Base-by-base conservation (phyloP, 2,113 vertebrate species). In the Cynopterus brachyotis region DNA sequence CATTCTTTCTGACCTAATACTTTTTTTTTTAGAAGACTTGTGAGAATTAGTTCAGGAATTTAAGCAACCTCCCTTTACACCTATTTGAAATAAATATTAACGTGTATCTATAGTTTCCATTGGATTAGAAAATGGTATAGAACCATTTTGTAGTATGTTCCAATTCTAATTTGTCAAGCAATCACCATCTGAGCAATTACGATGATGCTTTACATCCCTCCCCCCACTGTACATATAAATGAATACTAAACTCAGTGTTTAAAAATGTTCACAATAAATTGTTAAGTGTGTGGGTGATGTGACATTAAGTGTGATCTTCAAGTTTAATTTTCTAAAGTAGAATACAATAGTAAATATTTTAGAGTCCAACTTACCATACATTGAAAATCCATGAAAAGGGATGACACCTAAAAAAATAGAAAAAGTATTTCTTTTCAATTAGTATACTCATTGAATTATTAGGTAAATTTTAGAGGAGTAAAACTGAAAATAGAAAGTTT, bases 381-480 rank as follows among this genome's bases (percentile, higher is more conserved):
- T 99, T 81, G 99, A 99, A 98, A 99, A 99, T 70, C 99, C 99
- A 47, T 99, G 99, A 91, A 99, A 99, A 70, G 99, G 99, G 92
- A 99, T 99, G 2, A 99, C 99, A 98, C 99, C 99, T 99, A 98
- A 40, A 98, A 92, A 94, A 2, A 98, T 0, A 97, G 93, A 98
- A 80, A 81, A 89, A 17, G 17, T 28, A 64, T 75, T 7, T 81
- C 32, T 93, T 70, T 96, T 97, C 42, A 95, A 9, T 96, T 95
- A 91, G 37, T 22, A 94, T 9, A 26, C 1, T 6, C 72, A 95
- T 19, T 96, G 75, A 70, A 45, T 83, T 85, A 57, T 70, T 70
- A 66, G 35, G n/a, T 78, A 84, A 90, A 83, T 7, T 89, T 91
- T 35, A 94, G 80, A 76, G 16, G 37, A 50, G 79, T 75, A 81